Base-by-base conservation (phyloP, 2,797 vertebrate species). In the Danio jaintianensis region DNA sequence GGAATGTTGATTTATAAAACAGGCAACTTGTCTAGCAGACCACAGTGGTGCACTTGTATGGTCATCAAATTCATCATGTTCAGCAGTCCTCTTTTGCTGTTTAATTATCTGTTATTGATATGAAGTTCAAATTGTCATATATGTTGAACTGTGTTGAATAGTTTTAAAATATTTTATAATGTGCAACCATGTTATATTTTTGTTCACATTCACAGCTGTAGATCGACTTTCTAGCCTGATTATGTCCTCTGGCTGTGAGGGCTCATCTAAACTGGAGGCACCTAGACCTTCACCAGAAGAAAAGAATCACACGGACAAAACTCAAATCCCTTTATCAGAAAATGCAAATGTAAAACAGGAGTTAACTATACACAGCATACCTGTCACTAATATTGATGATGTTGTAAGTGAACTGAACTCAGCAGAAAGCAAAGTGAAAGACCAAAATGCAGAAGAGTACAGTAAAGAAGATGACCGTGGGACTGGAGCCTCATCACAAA, bases 181-280 rank as follows among this genome's bases (percentile, higher is more conserved):
- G 15, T 58, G 38, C 42, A 40, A 72, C 20, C 6, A 6, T 82
- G 71, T 82, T 15, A 52, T 45, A 80, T 12, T 87, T 45, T 82
- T 55, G 64, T 83, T 20, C 81, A 15, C 85, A 86, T 42, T 45
- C 52, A 42, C 91, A 98, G 96, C 93, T 93, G 91, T 93, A 90
- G 93, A 94, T 86, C 89, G 88, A 81, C 90, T 93, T 82, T 93
- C 93, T 83, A 92, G 87, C 85, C 85, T 92, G 79, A 91, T 91
- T 64, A 87, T 92, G 83, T 91, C 91, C 66, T 92, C 92, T 1
- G 90, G 89, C 62, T 74, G 85, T 45, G 93, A 94, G 48, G 83
- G 83, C 78, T 55, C 85, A n/a, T 55, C 84, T 77, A 89, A 83
- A 68, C 47, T 64, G 12, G 90, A 90, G 55, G 58, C 85, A 78